Base-by-base conservation (phyloP, 2,113 vertebrate species). In the Eolophus roseicapilla region DNA sequence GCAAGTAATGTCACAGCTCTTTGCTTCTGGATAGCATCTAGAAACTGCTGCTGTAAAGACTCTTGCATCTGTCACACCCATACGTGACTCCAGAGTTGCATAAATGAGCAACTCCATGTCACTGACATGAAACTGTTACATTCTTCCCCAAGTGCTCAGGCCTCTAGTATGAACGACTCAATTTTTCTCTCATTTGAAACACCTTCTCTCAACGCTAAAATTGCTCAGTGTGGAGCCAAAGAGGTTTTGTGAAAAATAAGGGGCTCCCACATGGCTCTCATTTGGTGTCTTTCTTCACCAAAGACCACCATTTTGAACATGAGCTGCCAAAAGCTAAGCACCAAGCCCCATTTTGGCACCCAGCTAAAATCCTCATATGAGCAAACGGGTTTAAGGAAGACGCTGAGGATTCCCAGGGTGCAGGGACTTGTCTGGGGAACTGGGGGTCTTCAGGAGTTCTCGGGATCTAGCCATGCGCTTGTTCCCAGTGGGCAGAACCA, bases 361-460 rank as follows among this genome's bases (percentile, higher is more conserved):
- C 29, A 82, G 31, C 23, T 83, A 17, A 64, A 74, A 18, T 35
- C 24, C 6, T 31, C 35, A 74, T n/a, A 11, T 5, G 7, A 74
- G 17, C 28, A 67, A 59, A 76, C 0, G 8, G n/a, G 4, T 35
- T 75, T 69, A 35, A 15, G 31, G 9, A 64, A 60, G 71, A 10
- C 44, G 31, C 62, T 57, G 82, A 69, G 43, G n/a, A 7, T 44
- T 63, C 31, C 11, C 62, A 11, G 62, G 1, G 10, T 21, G n/a
- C 27, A 37, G 21, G 5, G 49, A 50, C 23, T 49, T 68, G 16
- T 28, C 41, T 39, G 64, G 57, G 57, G 52, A 53, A 50, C 17
- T 1, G 0, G 0, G 1, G n/a, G 19, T 7, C 28, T 39, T 24
- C 3, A 21, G 33, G 7, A 43, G 10, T 35, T 8, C 10, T 53